These are phyloP conservation scores for Cetoscarus ocellatus DNA, from an alignment of 2,797 vertebrate genomes.

Conservation along the genomic window DNA sequence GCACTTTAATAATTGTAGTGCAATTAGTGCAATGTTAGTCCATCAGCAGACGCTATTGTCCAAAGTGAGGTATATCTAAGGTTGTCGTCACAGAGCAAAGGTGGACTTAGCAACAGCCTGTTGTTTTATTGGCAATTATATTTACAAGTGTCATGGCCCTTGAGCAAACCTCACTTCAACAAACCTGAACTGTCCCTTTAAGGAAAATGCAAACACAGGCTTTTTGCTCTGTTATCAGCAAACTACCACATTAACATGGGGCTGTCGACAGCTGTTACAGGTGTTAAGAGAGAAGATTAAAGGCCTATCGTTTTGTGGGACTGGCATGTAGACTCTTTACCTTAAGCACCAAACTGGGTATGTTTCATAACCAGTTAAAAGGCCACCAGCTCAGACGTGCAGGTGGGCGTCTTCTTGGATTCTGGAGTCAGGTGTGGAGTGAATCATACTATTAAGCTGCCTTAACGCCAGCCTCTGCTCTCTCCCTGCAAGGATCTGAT, in stretches of 20 bases:
- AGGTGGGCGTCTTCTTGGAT: slow-evolving; percentile 45
- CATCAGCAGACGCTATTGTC: too few species aligned
- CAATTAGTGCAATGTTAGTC: too few species aligned
- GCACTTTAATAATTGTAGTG: too few species aligned
- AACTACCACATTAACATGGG: neutral
- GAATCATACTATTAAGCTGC: slow-evolving; percentile 63
- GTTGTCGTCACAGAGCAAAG: too few species aligned
- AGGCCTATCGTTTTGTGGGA: too few species aligned
- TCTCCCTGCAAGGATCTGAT: slow-evolving; percentile 54
- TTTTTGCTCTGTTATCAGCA: neutral
- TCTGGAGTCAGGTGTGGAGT: slow-evolving; percentile 48
- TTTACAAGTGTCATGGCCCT: too few species aligned
- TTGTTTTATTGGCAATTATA: too few species aligned
- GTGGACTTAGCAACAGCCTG: too few species aligned
- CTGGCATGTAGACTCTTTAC: too few species aligned
- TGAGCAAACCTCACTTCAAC: too few species aligned
- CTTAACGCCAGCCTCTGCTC: slow-evolving; percentile 50
- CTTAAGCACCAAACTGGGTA: neutral
- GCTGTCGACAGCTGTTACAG: neutral
- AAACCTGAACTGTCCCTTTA: neutral
- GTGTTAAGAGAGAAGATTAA: neutral
- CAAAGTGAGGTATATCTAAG: too few species aligned
- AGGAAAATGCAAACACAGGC: neutral
- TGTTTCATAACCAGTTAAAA: neutral
- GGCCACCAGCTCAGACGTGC: slow-evolving; percentile 14